Evolutionary conservation across 2,888 invertebrate species (phyloP), one percentile per base, ranked within the genome.

Genomic region (Drosophila melanocephala): DNA sequence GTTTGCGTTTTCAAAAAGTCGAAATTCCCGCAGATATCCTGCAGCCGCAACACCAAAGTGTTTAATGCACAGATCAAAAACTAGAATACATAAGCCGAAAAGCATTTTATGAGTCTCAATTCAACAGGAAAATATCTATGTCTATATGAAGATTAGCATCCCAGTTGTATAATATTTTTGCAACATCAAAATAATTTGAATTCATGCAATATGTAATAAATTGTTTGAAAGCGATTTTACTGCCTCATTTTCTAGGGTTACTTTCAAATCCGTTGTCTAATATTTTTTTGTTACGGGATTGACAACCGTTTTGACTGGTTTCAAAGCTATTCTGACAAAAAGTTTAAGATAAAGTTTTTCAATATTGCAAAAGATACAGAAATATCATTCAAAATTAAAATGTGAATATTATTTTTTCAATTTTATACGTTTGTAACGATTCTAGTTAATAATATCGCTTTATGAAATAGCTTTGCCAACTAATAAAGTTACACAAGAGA

Each of bases 1-100:
- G 26, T 19, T 50, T 59, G 28, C n/a, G 14, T n/a, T 32, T 30
- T 42, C 61, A 9, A 57, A 57, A 71, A 77, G 73, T 71, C 72
- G 44, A 50, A 63, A 66, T 26, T 58, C n/a, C 9, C 16, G 65
- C 62, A 52, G 32, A 32, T 51, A 56, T 63, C 64, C 57, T 52
- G 44, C 35, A 16, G 5, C 10, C 26, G 30, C 26, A 37, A 22
- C 6, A 6, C 5, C 14, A 28, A 5, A 6, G 10, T 26, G 47
- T 2, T 39, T 26, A 26, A 32, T 26, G 33, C 26, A 10, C 51
- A 50, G 5, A 26, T 2, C 10, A 16, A 19, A n/a, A n/a, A 30
- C 22, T 22, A 26, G 47, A 28, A 4, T 9, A 2, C 5, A 16
- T 9, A 0, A 22, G 5, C 2, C 0, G 42, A n/a, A 10, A 44